phyloP scores from a whole-genome alignment of 2,888 invertebrate species.

The Quadriops clusia region DNA sequence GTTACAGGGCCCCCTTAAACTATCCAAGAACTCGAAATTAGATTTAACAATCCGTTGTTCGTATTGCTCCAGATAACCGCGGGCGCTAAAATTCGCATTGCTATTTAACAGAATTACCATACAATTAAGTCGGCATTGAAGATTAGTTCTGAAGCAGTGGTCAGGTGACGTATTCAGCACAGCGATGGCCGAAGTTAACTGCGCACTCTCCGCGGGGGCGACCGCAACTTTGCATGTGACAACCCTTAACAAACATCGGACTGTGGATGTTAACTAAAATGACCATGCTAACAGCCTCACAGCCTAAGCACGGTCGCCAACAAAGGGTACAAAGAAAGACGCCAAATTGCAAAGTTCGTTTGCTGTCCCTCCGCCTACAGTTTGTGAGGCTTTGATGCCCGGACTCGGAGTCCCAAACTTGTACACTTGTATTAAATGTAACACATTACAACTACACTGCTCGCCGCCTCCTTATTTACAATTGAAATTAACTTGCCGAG shows the following conservation, averaged over 20 bases:
- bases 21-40: no score
- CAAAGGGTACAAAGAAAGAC: conserved; percentile 25
- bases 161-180: conserved; percentile 22
- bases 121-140: conserved; percentile 25
- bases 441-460: no score
- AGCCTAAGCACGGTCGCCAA: conserved; percentile 20
- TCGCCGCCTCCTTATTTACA: no score
- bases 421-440: conserved; percentile 15
- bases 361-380: conserved; percentile 11
- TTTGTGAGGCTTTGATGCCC: conserved; percentile 13
- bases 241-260: conserved; percentile 20
- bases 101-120: conserved; percentile 25
- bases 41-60: no score
- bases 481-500: no score
- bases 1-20: no score
- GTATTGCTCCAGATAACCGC: no score
- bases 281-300: conserved; percentile 17
- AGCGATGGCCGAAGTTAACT: conserved; percentile 16
- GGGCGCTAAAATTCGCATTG: no score
- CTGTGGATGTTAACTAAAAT: conserved; percentile 16
- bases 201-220: conserved; percentile 17
- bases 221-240: conserved; percentile 28
- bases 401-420: conserved; percentile 15
- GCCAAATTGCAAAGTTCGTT: conserved; percentile 27
- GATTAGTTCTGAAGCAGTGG: conserved; percentile 20